These are phyloP conservation scores for Crossaster papposus DNA, from an alignment of 53 echinoderm and acorn worm species.

Conservation along the genomic window DNA sequence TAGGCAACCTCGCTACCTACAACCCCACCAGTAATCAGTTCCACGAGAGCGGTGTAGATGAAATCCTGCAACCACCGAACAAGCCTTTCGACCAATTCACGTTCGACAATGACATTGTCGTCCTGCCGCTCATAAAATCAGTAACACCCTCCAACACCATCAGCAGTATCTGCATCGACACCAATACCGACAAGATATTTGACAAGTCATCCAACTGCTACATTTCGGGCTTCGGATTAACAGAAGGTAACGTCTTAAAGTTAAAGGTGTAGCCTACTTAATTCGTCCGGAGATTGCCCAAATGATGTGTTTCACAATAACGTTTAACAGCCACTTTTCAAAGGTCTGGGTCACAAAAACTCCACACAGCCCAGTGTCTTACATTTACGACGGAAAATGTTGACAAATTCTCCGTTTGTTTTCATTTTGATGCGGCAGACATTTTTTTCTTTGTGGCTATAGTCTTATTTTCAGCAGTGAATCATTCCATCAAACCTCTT, in stretches of 20 bases:
- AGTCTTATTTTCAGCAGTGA: no score
- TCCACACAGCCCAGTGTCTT: no score
- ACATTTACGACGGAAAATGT: no score
- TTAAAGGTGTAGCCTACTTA: no score
- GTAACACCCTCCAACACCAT: neutral
- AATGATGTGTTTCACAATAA: no score
- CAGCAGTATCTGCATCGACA: conserved; percentile 64
- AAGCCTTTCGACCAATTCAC: neutral
- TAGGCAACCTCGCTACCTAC: conserved; percentile 4
- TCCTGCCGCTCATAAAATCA: neutral
- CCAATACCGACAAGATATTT: conserved; percentile 12
- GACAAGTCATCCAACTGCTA: conserved; percentile 51
- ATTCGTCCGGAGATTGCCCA: no score
- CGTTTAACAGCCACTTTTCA: no score
- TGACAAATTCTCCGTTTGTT: no score
- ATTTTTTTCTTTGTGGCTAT: no score
- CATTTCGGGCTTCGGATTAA: conserved; percentile 67
- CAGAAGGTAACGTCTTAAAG: conserved; percentile 30
- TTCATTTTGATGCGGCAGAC: no score
- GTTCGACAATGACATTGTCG: conserved; percentile 46
- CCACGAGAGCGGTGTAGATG: neutral
- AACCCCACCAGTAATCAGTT: neutral
- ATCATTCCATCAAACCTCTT: no score
- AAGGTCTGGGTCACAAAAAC: no score
- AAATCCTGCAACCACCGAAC: neutral